Evolutionary conservation across 2,797 vertebrate genomes (phyloP), one percentile per base, ranked within the genome.

Genomic region (Trachurus trachurus): DNA sequence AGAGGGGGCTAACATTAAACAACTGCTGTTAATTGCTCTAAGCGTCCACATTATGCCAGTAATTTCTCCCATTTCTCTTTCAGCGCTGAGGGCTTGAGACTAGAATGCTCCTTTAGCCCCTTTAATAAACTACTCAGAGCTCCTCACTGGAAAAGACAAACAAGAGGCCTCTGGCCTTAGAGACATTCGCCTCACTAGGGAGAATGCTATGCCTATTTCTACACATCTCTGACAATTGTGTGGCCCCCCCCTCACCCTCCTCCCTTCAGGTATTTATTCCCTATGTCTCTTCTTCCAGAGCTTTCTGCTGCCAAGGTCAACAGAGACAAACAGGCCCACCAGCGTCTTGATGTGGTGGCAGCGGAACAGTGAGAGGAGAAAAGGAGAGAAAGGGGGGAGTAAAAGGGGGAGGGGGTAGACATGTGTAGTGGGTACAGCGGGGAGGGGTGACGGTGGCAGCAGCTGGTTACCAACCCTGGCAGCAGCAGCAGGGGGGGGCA

Each of bases 221-320:
- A 80, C 87, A 90, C 87, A 86, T 92, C 87, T 88, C 84, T 88
- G 88, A 90, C 89, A 82, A 84, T 22, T 29, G 80, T 53, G 71
- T 22, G 70, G 70, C 26, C 85, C 87, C 84, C 86, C 81, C 31
- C 31, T 34, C 26, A 26, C 26, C 3, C 26, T 3, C 26, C 26
- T 81, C 88, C 88, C 86, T 89, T 86, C 85, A 88, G 93, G 85
- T 92, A 69, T 90, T 92, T 90, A 84, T 87, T 91, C 87, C 84
- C 89, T 1, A 12, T 37, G 53, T 86, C 84, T 92, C 90, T 69
- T 91, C 91, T 96, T 96, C 95, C 95, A 95, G 95, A 15, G 96
- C 96, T 96, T 96, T 97, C 96, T 95, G 96, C 96, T 95, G 96
- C 96, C 97, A 98, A 99, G 98, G 98, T 99, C 97, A 99, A 98